Percentiles rank a stretch among this genome's conserved stretches.
These are phyloP conservation scores for Rhagium mordax DNA, from an alignment of 2,888 invertebrate species.

Conservation along the genomic window DNA sequence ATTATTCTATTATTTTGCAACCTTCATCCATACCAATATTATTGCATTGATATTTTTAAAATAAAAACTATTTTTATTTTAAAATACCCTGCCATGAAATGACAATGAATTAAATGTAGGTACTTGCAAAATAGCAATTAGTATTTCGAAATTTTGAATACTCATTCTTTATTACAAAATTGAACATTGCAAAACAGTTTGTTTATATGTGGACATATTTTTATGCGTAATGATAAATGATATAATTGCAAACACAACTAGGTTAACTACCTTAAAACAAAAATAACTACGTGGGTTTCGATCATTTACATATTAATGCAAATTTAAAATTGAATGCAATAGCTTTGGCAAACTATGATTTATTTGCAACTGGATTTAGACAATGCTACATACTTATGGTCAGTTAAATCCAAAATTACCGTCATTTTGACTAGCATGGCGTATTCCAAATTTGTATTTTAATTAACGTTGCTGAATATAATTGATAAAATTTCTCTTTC, in stretches of 20 bases:
- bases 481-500: slow-evolving; percentile 40
- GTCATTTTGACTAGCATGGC: slow-evolving; percentile 9
- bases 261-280: slow-evolving; percentile 6
- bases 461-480: slow-evolving; percentile 12
- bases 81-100: not conserved
- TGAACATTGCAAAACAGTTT: not conserved
- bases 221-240: not conserved
- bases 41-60: no score
- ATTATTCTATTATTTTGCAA: no score
- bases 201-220: slow-evolving; percentile 1
- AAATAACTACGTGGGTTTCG: not conserved
- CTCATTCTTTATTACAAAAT: not conserved
- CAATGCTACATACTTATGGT: no score
- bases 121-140: slow-evolving; percentile 1
- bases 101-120: not conserved
- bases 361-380: not conserved
- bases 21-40: no score
- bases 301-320: not conserved
- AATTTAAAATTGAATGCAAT: not conserved
- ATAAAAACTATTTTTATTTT: no score
- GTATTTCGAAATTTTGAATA: slow-evolving; percentile 14
- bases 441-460: slow-evolving; percentile 28
- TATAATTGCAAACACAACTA: not conserved
- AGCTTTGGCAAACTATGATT: not conserved
- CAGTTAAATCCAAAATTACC: no score